These are phyloP conservation scores for Scalopus aquaticus DNA, from an alignment of 2,113 vertebrate species.

Conservation along the genomic window DNA sequence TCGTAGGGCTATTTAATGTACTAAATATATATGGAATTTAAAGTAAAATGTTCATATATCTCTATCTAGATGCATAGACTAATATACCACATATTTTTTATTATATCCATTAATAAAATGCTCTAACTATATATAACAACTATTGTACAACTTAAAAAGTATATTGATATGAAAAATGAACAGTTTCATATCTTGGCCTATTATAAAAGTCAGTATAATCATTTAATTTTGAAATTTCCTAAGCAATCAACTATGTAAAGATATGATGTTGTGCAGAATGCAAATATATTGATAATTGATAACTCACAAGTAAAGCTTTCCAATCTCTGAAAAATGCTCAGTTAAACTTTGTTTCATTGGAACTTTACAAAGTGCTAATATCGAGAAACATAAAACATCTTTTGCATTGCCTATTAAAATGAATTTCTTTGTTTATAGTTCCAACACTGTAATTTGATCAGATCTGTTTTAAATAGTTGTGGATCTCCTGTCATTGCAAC, in stretches of 20 bases:
- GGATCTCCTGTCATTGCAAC: not conserved
- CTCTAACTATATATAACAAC: not conserved
- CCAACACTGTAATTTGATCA: not conserved
- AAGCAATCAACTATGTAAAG: not conserved
- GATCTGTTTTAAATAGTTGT: not conserved
- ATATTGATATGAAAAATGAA: not conserved
- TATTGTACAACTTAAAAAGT: not conserved
- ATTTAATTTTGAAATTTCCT: not conserved
- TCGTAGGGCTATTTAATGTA: not conserved
- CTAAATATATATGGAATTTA: not conserved
- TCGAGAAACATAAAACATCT: not conserved
- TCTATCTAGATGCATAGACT: not conserved
- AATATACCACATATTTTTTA: not conserved
- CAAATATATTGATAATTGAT: not conserved
- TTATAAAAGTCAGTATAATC: not conserved
- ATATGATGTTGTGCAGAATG: not conserved
- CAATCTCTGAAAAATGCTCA: not conserved
- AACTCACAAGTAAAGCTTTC: not conserved
- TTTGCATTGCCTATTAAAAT: not conserved
- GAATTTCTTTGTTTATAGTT: not conserved
- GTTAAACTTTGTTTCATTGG: not conserved
- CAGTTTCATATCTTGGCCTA: not conserved
- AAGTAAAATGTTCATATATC: not conserved
- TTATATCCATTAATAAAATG: constrained; percentile 20
- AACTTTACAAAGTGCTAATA: not conserved